Conservation (phyloP, 2,113 vertebrate species). For the Miniopterus natalensis region DNA sequence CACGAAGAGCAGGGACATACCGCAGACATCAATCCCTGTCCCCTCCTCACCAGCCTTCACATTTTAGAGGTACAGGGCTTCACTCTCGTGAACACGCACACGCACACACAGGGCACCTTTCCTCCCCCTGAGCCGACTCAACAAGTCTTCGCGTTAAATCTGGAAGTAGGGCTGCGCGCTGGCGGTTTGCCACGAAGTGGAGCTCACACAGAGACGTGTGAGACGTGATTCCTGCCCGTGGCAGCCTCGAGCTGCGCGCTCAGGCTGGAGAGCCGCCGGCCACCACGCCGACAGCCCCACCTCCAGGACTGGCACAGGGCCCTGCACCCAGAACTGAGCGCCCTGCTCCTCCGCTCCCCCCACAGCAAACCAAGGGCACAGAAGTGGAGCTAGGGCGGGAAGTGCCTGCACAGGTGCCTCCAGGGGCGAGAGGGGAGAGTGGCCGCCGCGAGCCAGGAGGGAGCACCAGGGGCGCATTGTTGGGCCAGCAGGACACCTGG, state of each 20-base stretch:
- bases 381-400: neutral
- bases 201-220: constrained; percentile 60
- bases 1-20: too few species aligned
- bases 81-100: neutral
- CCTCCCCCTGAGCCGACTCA: constrained; percentile 3
- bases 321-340: neutral
- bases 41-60: neutral
- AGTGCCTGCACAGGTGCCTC: too few species aligned
- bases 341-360: neutral
- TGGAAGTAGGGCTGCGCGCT: constrained; percentile 63
- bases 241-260: constrained; percentile 38
- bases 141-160: constrained; percentile 61
- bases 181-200: constrained; percentile 65
- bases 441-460: fast-evolving
- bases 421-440: fast-evolving
- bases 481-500: neutral
- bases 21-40: neutral
- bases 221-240: constrained; percentile 73
- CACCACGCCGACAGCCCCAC: neutral
- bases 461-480: neutral
- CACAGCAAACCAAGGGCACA: neutral
- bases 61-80: neutral
- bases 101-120: neutral
- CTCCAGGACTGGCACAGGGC: neutral
- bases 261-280: constrained; percentile 62